Conservation (phyloP, 2,113 vertebrate species). For the Mirza zaza region DNA sequence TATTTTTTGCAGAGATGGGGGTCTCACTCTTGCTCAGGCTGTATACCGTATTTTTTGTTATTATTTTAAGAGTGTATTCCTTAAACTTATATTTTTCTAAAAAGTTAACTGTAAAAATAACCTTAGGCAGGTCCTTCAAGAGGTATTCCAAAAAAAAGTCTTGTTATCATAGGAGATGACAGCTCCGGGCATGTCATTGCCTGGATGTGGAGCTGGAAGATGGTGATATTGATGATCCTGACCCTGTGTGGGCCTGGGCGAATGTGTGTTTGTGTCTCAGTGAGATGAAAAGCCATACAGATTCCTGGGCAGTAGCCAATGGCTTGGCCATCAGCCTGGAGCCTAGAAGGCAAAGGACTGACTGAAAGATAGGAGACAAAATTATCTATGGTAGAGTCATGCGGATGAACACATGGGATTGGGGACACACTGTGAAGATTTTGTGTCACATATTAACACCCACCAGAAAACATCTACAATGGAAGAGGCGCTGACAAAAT, state of each 20-base stretch:
- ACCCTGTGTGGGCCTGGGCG: background rate
- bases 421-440: background rate
- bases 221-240: background rate
- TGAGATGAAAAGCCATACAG: background rate
- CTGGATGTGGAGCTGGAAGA: background rate
- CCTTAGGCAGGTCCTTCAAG: background rate
- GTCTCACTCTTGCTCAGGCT: too few species aligned
- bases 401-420: background rate
- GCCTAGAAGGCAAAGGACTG: background rate
- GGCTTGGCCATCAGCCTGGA: background rate
- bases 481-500: background rate
- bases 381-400: background rate
- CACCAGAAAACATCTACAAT: background rate
- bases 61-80: too few species aligned
- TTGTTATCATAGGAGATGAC: background rate
- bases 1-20: too few species aligned
- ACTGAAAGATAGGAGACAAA: background rate
- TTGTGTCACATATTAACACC: background rate
- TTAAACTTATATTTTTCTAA: too few species aligned
- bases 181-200: background rate
- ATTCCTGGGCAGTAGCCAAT: background rate
- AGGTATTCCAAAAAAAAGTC: background rate
- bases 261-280: background rate
- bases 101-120: background rate
- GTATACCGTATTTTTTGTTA: too few species aligned